Base-by-base conservation (phyloP, 2,113 vertebrate species). In the Vimba vimba region DNA sequence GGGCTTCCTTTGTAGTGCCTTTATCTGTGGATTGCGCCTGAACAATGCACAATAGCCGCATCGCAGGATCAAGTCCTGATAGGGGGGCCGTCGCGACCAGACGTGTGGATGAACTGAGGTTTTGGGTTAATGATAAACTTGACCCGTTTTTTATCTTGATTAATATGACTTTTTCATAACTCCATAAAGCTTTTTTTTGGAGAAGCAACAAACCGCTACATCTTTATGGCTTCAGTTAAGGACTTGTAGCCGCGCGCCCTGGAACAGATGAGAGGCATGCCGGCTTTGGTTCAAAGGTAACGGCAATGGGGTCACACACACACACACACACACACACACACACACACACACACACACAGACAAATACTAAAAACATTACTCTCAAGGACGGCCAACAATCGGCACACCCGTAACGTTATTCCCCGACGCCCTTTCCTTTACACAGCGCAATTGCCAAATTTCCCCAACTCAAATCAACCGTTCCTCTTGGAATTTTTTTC, bases 41-140 rank as follows among this genome's bases (percentile, higher is more conserved):
- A 90, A 76, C 89, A 83, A 85, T 89, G 90, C 89, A 90, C 87
- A 90, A 90, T 90, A 82, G 78, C 43, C n/a, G 43, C n/a, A 30
- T 83, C 85, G 83, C 64, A 85, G 87, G 69, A 88, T 83, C 68
- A 27, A 64, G 23, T 55, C 71, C 82, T 92, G 89, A 89, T 91
- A n/a, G 75, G 21, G 47, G 88, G 59, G 52, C 57, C 68, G 69
- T 85, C 86, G n/a, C 12, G 30, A 80, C 82, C 82, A 36, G 39
- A 57, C 66, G 80, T 88, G 6, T 73, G 25, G 77, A 83, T 88
- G 21, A 27, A 81, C 80, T n/a, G 90, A 93, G 91, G 89, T 94
- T 93, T 90, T 88, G 52, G 45, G 94, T 95, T 95, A 95, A 95
- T 95, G 89, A 92, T 95, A 93, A 92, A 93, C 94, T 75, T 12